Evolutionary conservation across 2,888 invertebrate species (phyloP), one percentile per base, ranked within the genome.

Genomic region (Agrenia bidenticulata): DNA sequence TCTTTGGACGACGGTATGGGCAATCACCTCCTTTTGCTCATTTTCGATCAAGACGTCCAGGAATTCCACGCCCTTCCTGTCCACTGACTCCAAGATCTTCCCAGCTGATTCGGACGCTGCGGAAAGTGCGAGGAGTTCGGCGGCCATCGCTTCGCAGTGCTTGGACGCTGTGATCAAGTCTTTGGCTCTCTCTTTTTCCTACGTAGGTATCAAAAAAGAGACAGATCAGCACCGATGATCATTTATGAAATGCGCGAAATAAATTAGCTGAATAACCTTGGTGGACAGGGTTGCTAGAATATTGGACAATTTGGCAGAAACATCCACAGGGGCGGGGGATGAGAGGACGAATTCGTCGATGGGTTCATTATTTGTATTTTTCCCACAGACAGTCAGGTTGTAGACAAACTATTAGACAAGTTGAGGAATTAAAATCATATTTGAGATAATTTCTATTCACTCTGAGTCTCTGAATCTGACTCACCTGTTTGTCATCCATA

Each of bases 301-400:
- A 79, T 92, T 92, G 0, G 97, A 96, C 73, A 99, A 83, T 82
- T 99, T 99, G 64, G 97, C 97, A 21, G 99, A 98, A 15, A 97
- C 94, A 80, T 99, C 98, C 27, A 98, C 96, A 0, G 98, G 98
- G 2, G 98, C 98, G n/a, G 96, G 95, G 0, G 97, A 97, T n/a
- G 96, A 92, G 66, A 99, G 83, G 26, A 99, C 90, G 80, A 99
- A 99, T 80, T 99, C 98, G 79, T 96, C 93, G 70, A 99, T 92
- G 0, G 98, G 96, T 78, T 92, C 90, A 81, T 98, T 96, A 78
- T 94, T 90, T 82, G 94, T 87, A 82, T 92, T 92, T 81, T 96
- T 96, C 24, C 95, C 94, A 80, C 95, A 94, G 41, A 96, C 90
- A 95, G 99, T 99, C 77, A 99, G 83, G 80, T 99, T 98, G 81